These are phyloP conservation scores for Drosophila mulleri DNA, from an alignment of 2,888 invertebrate species.

Conservation along the genomic window DNA sequence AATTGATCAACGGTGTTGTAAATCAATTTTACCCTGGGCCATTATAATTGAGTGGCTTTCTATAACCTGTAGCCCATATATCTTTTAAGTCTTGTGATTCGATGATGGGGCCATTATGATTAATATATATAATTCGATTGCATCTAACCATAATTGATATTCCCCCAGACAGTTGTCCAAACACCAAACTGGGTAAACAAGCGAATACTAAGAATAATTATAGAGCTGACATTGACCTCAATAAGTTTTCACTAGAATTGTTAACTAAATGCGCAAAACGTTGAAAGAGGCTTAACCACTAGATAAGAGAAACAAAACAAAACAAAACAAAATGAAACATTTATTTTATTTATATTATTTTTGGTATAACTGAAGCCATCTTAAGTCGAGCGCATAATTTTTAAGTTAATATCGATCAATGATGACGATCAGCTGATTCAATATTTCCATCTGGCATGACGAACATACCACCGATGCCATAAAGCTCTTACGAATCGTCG, in stretches of 20 bases:
- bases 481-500: no score
- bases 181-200: conserved; percentile 38
- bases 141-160: conserved; percentile 59
- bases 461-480: no score
- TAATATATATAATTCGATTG: conserved; percentile 76
- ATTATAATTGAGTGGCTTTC: conserved; percentile 55
- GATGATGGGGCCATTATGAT: conserved; percentile 72
- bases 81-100: conserved; percentile 75
- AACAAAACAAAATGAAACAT: neutral
- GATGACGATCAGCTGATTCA: no score
- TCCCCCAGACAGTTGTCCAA: conserved; percentile 13
- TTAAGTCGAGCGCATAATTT: neutral
- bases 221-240: conserved; percentile 61
- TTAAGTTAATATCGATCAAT: no score
- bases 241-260: conserved; percentile 1
- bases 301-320: no score
- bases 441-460: no score
- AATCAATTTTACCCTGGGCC: neutral
- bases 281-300: neutral
- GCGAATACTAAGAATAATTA: conserved; percentile 29
- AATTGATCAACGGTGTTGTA: conserved; percentile 27
- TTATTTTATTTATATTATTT: neutral
- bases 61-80: conserved; percentile 44
- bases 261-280: neutral
- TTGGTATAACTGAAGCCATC: no score